Evolutionary conservation across 2,113 vertebrate genomes (phyloP), one percentile per base, ranked within the genome.

Genomic region (Mastomys coucha): DNA sequence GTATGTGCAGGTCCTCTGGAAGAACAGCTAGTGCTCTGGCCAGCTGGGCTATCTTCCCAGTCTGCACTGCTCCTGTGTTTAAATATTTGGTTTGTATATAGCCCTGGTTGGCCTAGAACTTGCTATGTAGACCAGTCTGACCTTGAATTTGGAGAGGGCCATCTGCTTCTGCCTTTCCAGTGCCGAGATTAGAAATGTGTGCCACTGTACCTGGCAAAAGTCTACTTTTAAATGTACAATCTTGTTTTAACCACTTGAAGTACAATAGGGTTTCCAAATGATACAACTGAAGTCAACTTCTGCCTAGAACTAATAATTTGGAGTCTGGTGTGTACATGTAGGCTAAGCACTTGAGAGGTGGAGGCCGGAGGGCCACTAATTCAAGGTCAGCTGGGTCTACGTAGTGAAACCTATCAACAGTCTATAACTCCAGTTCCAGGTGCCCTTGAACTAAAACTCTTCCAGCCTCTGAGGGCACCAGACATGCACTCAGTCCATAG

Each of bases 221-320:
- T 70, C 67, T 70, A 36, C 31, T 13, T 69, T 33, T 69, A 69
- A 69, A 69, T 36, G 16, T 73, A 90, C 51, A 78, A 87, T 92
- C 92, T 88, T 31, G 56, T 82, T 92, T 95, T 88, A 95, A 91
- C 20, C 22, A 90, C 14, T 90, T 70, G 63, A 88, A 65, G 51
- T 56, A 65, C 31, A 33, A 69, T 26, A 69, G 13, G 33, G 67
- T 36, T 69, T 69, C 67, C 67, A 69, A 16, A 69, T 69, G 67
- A 45, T 69, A 16, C 31, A 69, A 36, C 67, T 69, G 67, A 36
- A 69, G 67, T 69, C 67, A 69, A 16, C 67, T 36, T 5, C 31
- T 69, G 67, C 67, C 67, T 36, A 69, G 31, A 67, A 69, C 26
- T 33, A 33, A 16, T 69, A 5, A 33, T 67, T 69, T 69, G 65